Base-by-base conservation (phyloP, 2,888 invertebrate species). In the Leptinotarsa juncta region DNA sequence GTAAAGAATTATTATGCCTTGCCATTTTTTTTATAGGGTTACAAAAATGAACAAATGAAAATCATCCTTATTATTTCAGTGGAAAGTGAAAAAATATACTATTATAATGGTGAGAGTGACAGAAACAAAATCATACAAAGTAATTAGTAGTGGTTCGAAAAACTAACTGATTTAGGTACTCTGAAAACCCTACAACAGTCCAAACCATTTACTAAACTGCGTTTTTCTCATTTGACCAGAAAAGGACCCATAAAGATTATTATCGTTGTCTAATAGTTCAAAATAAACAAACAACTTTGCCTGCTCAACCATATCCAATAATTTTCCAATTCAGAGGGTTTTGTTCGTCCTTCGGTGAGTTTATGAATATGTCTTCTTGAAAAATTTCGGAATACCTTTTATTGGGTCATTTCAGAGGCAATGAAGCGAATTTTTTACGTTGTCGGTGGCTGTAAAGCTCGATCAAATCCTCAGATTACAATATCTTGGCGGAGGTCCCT, bases 391-490 rank as follows among this genome's bases (percentile, higher is more conserved):
- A 15, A 23, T 57, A 20, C 57, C 57, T 70, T 69, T 74, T 70
- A 75, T 75, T 72, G 72, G 72, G 68, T 73, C 66, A 77, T 75
- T 74, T 70, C 57, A 67, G 70, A 78, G 78, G 78, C 79, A 80
- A 67, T 74, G 76, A 74, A 77, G 79, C 81, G 80, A 81, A 81
- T 66, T 80, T 81, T 77, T 79, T 73, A 66, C 77, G 74, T 70
- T 78, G 74, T 77, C 75, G 79, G 77, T 79, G 76, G 80, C 72
- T 74, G 73, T 80, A 81, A 82, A 77, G 82, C 82, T 82, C 82
- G 82, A 82, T 82, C 78, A 80, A 78, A 77, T 79, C 71, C 78
- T 82, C 82, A 82, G 82, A 82, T 82, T 82, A 82, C 82, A 77
- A 51, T 72, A 70, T 71, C 73, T 73, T 79, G 76, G 73, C 81